Conservation (phyloP, 2,888 invertebrate species). For the Omphaloscelis lunosa region DNA sequence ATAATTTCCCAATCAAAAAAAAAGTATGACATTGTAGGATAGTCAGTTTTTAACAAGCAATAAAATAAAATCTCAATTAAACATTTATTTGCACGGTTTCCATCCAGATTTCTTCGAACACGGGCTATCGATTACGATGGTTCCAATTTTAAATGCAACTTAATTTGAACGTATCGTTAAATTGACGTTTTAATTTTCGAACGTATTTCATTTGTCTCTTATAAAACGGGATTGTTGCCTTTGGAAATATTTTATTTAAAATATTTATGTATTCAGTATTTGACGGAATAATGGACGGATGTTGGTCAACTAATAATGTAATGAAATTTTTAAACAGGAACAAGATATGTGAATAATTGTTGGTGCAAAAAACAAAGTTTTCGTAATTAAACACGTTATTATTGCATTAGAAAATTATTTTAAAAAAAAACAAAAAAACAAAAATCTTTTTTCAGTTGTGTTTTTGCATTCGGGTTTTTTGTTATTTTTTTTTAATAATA, state of each 20-base stretch:
- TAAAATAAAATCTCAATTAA: constrained; percentile 22
- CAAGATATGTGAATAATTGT: not conserved
- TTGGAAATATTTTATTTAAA: constrained; percentile 9
- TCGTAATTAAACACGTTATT: not conserved
- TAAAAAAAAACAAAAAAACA: no score
- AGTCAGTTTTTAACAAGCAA: not conserved
- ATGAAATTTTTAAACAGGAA: not conserved
- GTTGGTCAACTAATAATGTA: not conserved
- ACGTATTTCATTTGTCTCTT: constrained; percentile 11
- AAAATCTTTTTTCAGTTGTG: no score
- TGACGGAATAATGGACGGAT: not conserved
- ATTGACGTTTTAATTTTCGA: constrained; percentile 34
- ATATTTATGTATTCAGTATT: not conserved
- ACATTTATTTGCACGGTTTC: constrained; percentile 14
- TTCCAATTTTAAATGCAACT: constrained; percentile 43
- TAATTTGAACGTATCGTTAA: constrained; percentile 15
- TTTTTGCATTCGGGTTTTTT: no score
- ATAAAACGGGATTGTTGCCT: not conserved
- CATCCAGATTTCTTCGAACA: not conserved
- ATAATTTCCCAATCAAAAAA: no score
- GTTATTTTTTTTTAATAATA: no score
- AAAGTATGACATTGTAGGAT: not conserved
- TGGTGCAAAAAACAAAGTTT: not conserved
- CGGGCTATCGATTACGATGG: constrained; percentile 30
- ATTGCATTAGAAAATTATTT: no score